Evolutionary conservation across 2,888 invertebrate species (phyloP).

Genomic region (Callinectes sapidus): DNA sequence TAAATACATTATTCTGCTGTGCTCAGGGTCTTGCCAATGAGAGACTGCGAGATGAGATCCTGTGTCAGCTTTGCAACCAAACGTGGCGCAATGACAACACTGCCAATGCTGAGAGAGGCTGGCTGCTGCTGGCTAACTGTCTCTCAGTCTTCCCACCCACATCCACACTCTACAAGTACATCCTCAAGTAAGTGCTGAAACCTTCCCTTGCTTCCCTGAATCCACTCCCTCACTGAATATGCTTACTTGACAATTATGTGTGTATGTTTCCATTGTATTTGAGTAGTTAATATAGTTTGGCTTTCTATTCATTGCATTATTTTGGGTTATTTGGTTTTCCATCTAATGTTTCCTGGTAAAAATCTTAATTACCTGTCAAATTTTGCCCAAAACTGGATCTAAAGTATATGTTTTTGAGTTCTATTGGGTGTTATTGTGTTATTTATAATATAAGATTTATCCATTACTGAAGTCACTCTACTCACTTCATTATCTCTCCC

Average conservation of each 20-base stretch:
- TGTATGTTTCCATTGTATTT: background rate
- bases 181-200: conserved; percentile 83
- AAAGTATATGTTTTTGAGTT: too few species aligned
- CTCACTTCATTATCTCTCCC: background rate
- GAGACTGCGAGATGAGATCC: conserved; percentile 90
- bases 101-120: conserved; percentile 84
- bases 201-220: too few species aligned
- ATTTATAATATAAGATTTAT: too few species aligned
- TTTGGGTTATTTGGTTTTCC: too few species aligned
- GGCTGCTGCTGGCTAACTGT: conserved; percentile 93
- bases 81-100: conserved; percentile 87
- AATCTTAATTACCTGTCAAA: too few species aligned
- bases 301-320: too few species aligned
- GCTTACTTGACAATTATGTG: background rate
- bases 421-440: too few species aligned
- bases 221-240: background rate
- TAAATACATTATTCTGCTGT: background rate
- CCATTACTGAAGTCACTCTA: too few species aligned
- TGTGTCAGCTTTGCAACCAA: conserved; percentile 94
- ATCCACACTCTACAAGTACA: conserved; percentile 88
- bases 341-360: too few species aligned
- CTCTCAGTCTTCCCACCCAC: conserved; percentile 94
- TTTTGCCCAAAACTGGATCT: too few species aligned
- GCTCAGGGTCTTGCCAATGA: conserved; percentile 83
- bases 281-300: too few species aligned